phyloP scores from a whole-genome alignment of 2,113 vertebrate species.

The Lophura nycthemera region DNA sequence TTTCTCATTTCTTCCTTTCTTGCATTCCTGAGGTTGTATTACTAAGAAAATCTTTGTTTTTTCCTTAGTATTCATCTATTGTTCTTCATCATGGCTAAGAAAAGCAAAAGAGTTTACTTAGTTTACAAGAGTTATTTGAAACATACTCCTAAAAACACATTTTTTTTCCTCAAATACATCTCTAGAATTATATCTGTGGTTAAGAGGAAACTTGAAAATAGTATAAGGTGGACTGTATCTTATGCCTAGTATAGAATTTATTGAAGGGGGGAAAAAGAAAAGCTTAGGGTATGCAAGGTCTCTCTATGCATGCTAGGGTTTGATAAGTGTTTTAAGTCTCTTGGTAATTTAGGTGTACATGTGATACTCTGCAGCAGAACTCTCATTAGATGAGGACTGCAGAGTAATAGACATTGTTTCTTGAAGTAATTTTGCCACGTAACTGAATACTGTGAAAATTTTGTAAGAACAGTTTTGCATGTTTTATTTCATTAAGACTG shows the following conservation, averaged over 20 bases:
- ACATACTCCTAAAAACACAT: background rate
- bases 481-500: background rate
- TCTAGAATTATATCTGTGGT: background rate
- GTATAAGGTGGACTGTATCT: background rate
- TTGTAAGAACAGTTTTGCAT: background rate
- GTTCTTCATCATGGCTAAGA: background rate
- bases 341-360: background rate
- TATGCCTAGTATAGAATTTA: background rate
- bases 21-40: background rate
- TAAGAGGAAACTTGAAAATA: background rate
- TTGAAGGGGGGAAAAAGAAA: background rate
- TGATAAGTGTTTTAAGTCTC: background rate
- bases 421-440: background rate
- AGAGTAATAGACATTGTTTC: background rate
- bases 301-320: background rate
- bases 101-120: background rate
- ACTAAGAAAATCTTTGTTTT: background rate
- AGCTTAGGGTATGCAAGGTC: background rate
- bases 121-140: background rate
- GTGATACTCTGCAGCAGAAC: background rate
- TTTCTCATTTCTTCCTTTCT: background rate
- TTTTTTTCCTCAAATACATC: background rate
- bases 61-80: background rate
- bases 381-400: background rate
- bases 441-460: background rate